phyloP scores from a whole-genome alignment of 2,888 invertebrate genomes.

The Chrysolina americana region DNA sequence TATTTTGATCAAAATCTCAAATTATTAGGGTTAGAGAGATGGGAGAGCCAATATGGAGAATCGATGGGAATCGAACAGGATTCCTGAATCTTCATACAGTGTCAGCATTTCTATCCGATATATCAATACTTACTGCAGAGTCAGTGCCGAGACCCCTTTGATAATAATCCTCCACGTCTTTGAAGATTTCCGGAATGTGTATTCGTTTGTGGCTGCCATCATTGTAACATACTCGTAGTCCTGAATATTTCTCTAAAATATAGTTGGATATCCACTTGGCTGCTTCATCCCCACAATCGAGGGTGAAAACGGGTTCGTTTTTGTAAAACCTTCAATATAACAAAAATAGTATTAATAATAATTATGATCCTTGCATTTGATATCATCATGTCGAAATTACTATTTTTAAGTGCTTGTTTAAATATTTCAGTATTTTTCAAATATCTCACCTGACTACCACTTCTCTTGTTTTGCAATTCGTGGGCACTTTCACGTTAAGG shows the following conservation, averaged over 20 bases:
- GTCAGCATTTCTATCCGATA: too few relatives aligned
- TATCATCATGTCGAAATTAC: too few relatives aligned
- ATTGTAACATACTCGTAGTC: constrained; percentile 63
- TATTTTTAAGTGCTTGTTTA: too few relatives aligned
- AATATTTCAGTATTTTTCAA: background rate
- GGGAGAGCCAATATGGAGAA: too few relatives aligned
- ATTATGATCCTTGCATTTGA: too few relatives aligned
- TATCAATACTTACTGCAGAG: constrained; percentile 55
- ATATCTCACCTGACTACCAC: constrained; percentile 37
- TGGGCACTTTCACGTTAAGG: constrained; percentile 66
- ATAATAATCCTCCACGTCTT: constrained; percentile 44
- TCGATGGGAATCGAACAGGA: too few relatives aligned
- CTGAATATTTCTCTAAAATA: constrained; percentile 57
- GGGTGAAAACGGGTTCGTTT: constrained; percentile 67
- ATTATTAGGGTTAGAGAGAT: too few relatives aligned
- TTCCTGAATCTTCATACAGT: too few relatives aligned
- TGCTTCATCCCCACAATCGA: constrained; percentile 77
- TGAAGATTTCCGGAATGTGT: constrained; percentile 49
- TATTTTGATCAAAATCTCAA: too few relatives aligned
- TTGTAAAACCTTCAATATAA: constrained; percentile 35
- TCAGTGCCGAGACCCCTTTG: constrained; percentile 47
- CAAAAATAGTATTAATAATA: background rate
- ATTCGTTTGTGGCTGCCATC: constrained; percentile 54
- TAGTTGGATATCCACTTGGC: constrained; percentile 74
- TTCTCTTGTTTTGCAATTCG: constrained; percentile 43